Base-by-base conservation (phyloP, 1,140 invertebrate species). In the Drosophila nigromelanica region DNA sequence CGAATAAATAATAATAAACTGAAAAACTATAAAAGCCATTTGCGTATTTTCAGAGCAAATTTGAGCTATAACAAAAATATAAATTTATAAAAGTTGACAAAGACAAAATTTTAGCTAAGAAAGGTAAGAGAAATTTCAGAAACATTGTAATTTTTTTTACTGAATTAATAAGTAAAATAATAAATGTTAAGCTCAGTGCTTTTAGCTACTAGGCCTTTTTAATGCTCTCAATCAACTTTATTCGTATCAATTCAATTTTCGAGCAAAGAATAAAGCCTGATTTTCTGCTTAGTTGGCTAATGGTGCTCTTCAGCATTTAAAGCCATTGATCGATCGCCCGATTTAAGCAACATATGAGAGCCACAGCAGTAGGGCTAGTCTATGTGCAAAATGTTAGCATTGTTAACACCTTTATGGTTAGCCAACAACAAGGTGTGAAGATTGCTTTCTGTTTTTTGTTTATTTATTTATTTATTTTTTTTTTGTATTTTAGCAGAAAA, bases 401-500 rank as follows among this genome's bases (percentile, higher is more conserved):
- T 33, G 27, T 58, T 58, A 58, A 45, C 40, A 58, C 24, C 55
- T 58, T 15, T 30, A 12, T 18, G 24, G 15, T n/a, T 12, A 12
- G 42, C 48, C 27, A 51, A 33, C 27, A 51, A 33, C 27, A 33
- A 59, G 62, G 51, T 56, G 62, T 27, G 42, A 56, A 45, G 30
- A 12, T 55, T 55, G 40, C 6, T n/a, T 33, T n/a, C 33, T 35
- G 35, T 18, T 7, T 15, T 35, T 59, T 45, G 40, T 10, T 43
- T 35, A 35, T 35, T 35, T 35, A 10, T 35, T 35, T 7, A n/a
- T n/a, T n/a, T n/a, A n/a, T n/a, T n/a, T n/a, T n/a, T n/a, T n/a
- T n/a, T n/a, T n/a, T n/a, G n/a, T 30, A 14, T 14, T 51, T 50
- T 51, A 35, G 42, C 7, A 50, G 67, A 40, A 70, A 51, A 50